Evolutionary conservation across 2,888 invertebrate genomes (phyloP), one percentile per base, ranked within the genome.

Genomic region (Anoncus sp.): DNA sequence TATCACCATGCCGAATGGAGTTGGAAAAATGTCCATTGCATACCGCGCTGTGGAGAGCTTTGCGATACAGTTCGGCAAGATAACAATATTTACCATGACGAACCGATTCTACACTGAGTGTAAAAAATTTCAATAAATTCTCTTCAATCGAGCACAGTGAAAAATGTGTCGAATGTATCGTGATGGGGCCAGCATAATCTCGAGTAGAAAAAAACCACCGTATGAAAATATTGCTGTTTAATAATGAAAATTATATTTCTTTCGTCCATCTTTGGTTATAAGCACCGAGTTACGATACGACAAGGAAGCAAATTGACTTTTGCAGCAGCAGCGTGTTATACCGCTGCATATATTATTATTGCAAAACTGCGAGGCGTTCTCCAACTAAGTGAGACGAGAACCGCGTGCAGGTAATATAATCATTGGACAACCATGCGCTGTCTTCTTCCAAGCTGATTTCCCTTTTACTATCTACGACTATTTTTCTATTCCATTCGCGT

Each of bases 361-460:
- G 75, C 71, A 66, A 78, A 66, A 75, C 53, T 59, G 20, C 51
- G 43, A 20, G 40, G 60, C 55, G 74, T 67, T 65, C 59, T 24
- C 57, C 22, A 60, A 51, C 43, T 62, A 20, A 71, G 65, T 65
- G 69, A 31, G 60, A 60, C 74, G 40, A 70, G 71, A 71, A 65
- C 40, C 60, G 55, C 71, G 78, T 63, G 75, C 75, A 35, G 35
- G 55, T 72, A 78, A 74, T 70, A 27, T 60, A 60, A 53, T 47
- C 53, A 7, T 40, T 57, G 67, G 63, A 57, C 67, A 20, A 43
- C 38, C 67, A 27, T 47, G 18, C n/a, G 18, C 60, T 62, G 55
- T 47, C 70, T 67, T 71, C 62, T 35, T 75, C 51, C 53, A 18
- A 43, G 43, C 71, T 57, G 75, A 72, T 78, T 78, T 78, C 78